Evolutionary conservation across 2,888 invertebrate genomes (phyloP), one percentile per base, ranked within the genome.

Genomic region (Yponomeuta cagnagella): DNA sequence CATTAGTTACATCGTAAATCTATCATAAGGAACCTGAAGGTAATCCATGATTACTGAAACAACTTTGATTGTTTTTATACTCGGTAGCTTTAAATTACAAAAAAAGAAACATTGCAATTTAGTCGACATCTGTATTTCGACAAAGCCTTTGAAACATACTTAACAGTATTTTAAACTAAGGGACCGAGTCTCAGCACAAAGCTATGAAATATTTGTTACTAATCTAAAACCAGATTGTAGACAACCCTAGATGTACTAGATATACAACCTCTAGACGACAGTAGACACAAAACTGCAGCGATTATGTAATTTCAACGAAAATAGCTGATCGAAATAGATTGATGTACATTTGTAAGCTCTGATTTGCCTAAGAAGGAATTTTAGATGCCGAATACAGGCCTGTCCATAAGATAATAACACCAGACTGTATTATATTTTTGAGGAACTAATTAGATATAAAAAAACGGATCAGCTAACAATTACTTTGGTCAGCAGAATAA

Each of bases 111-210:
- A 4, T 58, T 58, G 52, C 12, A 58, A 15, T 58, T 58, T 58
- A 58, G 15, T 58, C 52, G 52, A 15, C 5, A 58, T 58, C 52
- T 15, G 52, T 58, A 43, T 43, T 33, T 43, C 8, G 43, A 43
- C 43, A 43, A 43, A 43, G 43, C 30, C 65, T 65, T 65, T 33
- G 12, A 31, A 31, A 65, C 65, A 65, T 65, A 30, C 33, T 64
- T 30, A 52, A 52, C 5, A 2, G 52, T 52, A 52, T 52, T 12
- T 74, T 75, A 48, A 81, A 81, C 79, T 79, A 79, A 83, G 86
- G 87, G 86, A 85, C 85, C 84, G 82, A 58, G 85, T 86, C 82
- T 86, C 86, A 82, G 85, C 87, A 87, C 88, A 87, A 87, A 76
- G 73, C 74, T 75, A 76, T 73, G 77, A 76, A 77, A 75, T 73